phyloP scores from a whole-genome alignment of 2,797 vertebrate genomes.

The Galagoides demidoff region DNA sequence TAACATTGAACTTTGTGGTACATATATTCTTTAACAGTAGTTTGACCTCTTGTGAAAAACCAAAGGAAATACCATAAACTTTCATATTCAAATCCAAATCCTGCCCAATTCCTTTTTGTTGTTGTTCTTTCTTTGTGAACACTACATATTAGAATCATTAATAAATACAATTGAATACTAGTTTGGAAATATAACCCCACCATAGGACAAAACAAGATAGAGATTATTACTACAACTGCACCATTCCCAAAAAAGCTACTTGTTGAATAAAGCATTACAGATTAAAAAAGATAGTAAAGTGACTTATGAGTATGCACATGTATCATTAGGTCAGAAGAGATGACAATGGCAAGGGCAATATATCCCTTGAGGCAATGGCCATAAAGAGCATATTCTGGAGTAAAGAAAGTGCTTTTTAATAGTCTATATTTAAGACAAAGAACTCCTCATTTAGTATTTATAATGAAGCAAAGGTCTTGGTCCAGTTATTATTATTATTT shows the following conservation, averaged over 20 bases:
- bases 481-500: not conserved
- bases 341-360: not conserved
- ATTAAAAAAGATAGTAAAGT: not conserved
- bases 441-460: not conserved
- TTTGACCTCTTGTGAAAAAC: not conserved
- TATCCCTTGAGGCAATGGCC: not conserved
- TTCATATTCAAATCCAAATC: not conserved
- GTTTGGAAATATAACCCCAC: not conserved
- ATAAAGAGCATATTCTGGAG: not conserved
- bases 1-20: not conserved
- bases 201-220: not conserved
- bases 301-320: not conserved
- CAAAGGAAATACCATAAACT: not conserved
- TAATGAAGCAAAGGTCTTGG: not conserved
- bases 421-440: slow-evolving; percentile 13
- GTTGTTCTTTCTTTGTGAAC: not conserved
- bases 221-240: not conserved
- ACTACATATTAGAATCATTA: not conserved
- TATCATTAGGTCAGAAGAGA: not conserved
- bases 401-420: not conserved
- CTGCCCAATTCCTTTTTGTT: not conserved
- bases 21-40: not conserved
- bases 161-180: slow-evolving; percentile 11
- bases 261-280: not conserved
- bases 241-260: not conserved